These are phyloP conservation scores for Aplodontia rufa DNA, from an alignment of 2,113 vertebrate species.

Conservation along the genomic window DNA sequence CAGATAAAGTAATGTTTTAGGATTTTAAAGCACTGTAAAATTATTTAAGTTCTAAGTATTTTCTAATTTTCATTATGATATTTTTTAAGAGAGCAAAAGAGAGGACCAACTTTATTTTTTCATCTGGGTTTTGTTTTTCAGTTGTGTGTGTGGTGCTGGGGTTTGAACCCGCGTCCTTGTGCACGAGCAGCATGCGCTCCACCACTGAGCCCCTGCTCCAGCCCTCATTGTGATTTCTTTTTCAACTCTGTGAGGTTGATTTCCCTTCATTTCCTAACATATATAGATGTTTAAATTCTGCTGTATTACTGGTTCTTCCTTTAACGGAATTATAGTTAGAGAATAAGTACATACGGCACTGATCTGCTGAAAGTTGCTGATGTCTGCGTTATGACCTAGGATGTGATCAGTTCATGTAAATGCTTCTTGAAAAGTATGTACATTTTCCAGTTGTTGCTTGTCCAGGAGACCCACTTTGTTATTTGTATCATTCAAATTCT, in stretches of 20 bases:
- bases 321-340: not conserved
- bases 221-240: not conserved
- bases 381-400: not conserved
- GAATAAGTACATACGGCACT: not conserved
- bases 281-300: not conserved
- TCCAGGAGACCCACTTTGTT: not conserved
- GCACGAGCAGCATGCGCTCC: too few relatives aligned
- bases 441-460: not conserved
- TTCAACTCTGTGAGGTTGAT: not conserved
- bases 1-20: not conserved
- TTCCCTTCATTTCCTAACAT: not conserved
- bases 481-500: not conserved
- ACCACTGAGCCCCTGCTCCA: too few relatives aligned
- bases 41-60: slow-evolving; percentile 16
- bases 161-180: too few relatives aligned
- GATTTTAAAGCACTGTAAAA: not conserved
- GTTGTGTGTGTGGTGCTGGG: too few relatives aligned
- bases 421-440: not conserved
- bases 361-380: not conserved
- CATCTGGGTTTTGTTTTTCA: too few relatives aligned
- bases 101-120: too few relatives aligned
- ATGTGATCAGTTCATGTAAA: not conserved
- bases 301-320: not conserved
- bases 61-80: not conserved
- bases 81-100: too few relatives aligned